phyloP scores from a whole-genome alignment of 1,140 invertebrate species.

The Dryas iulia region DNA sequence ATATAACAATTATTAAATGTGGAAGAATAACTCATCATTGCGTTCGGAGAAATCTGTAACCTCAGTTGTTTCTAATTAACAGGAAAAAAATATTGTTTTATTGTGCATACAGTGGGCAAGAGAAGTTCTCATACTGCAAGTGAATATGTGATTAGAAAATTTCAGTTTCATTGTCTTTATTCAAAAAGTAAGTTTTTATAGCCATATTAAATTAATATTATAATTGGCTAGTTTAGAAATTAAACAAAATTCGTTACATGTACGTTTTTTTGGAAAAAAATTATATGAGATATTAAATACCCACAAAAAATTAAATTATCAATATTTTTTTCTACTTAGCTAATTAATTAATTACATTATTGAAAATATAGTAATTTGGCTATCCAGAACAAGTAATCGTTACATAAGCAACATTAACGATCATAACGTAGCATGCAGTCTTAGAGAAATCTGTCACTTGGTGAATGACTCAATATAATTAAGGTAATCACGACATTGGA shows the following conservation, averaged over 20 bases:
- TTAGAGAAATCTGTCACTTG: constrained; percentile 31
- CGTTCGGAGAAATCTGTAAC: background rate
- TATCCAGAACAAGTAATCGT: background rate
- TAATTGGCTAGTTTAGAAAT: background rate
- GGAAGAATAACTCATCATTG: background rate
- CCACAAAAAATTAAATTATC: background rate
- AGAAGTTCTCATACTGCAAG: background rate
- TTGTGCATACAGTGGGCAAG: background rate
- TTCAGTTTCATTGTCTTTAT: background rate
- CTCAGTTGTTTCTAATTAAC: background rate
- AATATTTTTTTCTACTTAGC: background rate
- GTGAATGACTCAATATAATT: constrained; percentile 33
- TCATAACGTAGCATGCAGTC: constrained; percentile 23
- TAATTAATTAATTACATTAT: background rate
- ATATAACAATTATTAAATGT: background rate
- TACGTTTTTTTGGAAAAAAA: background rate
- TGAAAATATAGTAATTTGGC: background rate
- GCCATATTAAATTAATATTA: background rate
- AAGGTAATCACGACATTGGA: constrained; percentile 32
- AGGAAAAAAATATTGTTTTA: background rate
- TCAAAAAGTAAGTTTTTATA: background rate
- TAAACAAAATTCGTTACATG: too few species aligned
- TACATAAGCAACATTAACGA: background rate
- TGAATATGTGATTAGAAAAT: background rate
- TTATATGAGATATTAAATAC: background rate